Conservation (phyloP, 2,797 vertebrate genomes). For the Peromyscus aztecus region DNA sequence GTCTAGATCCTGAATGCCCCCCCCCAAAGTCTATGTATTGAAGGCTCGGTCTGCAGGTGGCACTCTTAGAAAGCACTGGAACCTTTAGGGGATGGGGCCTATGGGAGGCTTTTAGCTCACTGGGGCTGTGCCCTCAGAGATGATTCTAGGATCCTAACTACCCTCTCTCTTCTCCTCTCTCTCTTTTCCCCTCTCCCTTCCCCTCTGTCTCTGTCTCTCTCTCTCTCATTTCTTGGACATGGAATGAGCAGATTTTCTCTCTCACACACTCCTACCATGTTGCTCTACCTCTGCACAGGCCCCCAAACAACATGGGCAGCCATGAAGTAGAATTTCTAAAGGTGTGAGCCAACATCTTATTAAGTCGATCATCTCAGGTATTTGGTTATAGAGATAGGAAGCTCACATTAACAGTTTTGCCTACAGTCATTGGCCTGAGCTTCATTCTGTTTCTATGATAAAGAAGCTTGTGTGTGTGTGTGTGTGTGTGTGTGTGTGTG, state of each 20-base stretch:
- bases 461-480: not conserved
- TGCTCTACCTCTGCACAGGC: not conserved
- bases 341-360: not conserved
- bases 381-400: not conserved
- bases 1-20: not conserved
- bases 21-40: not conserved
- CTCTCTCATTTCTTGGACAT: not conserved
- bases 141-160: not conserved
- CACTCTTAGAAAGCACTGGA: not conserved
- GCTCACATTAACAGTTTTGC: not conserved
- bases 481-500: not conserved
- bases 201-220: not conserved
- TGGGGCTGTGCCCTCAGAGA: not conserved
- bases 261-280: too few relatives aligned
- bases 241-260: not conserved
- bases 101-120: not conserved
- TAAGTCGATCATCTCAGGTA: not conserved
- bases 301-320: not conserved
- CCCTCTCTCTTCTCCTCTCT: not conserved
- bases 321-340: not conserved
- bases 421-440: not conserved
- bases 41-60: not conserved
- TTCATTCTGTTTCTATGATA: not conserved
- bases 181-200: accelerated
- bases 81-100: not conserved